These are phyloP conservation scores for Amphiprion clarkii DNA, from an alignment of 2,797 vertebrate genomes.

Conservation along the genomic window DNA sequence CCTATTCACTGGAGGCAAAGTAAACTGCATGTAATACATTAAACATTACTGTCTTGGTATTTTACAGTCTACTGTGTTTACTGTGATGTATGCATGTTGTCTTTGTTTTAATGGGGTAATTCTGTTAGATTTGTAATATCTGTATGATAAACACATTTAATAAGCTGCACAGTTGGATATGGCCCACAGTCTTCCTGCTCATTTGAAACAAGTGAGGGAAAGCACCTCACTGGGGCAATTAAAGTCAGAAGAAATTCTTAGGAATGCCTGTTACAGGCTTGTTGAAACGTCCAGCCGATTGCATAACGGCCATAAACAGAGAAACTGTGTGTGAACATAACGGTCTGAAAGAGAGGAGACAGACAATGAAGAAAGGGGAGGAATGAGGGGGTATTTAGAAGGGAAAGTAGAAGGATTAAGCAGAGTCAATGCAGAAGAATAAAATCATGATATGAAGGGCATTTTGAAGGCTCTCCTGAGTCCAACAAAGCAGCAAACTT, in stretches of 20 bases:
- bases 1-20: slow-evolving; percentile 24
- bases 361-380: background rate
- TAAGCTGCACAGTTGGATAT: slow-evolving; percentile 65
- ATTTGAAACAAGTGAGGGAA: slow-evolving; percentile 46
- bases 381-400: slow-evolving; percentile 23
- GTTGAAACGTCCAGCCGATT: slow-evolving; percentile 16
- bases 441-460: slow-evolving; percentile 30
- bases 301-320: slow-evolving; percentile 16
- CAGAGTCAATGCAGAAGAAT: slow-evolving; percentile 13
- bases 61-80: background rate
- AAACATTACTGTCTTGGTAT: background rate
- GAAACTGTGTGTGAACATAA: background rate
- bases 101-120: slow-evolving; percentile 34
- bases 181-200: slow-evolving; percentile 18
- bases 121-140: slow-evolving; percentile 53
- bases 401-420: slow-evolving; percentile 20
- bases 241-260: slow-evolving; percentile 28
- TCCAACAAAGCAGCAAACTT: slow-evolving; percentile 24
- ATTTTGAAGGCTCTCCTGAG: slow-evolving; percentile 36
- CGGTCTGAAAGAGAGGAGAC: slow-evolving; percentile 3
- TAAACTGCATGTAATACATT: background rate
- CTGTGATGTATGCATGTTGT: background rate
- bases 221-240: slow-evolving; percentile 43
- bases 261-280: background rate
- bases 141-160: slow-evolving; percentile 65